Conservation (phyloP, 2,888 invertebrate genomes). For the Cylloceria caligata region DNA sequence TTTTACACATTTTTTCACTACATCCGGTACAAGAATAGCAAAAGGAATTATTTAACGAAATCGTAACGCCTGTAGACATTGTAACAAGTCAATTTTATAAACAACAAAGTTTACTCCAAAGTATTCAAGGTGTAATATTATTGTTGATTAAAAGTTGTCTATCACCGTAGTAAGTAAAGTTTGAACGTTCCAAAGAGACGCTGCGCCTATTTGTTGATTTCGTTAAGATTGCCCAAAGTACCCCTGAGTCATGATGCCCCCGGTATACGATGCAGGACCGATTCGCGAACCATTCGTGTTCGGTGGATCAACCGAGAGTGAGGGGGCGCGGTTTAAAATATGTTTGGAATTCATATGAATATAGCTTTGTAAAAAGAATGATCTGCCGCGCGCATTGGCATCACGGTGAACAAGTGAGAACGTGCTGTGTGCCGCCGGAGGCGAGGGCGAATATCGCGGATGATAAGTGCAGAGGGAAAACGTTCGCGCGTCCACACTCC, state of each 20-base stretch:
- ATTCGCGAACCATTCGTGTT: slow-evolving; percentile 2
- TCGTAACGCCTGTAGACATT: too few relatives aligned
- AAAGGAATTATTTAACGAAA: too few relatives aligned
- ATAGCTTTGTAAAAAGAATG: background rate
- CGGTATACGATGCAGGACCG: background rate
- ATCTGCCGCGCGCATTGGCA: background rate
- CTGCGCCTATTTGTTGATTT: too few relatives aligned
- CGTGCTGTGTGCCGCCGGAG: background rate
- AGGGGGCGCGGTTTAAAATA: slow-evolving; percentile 71
- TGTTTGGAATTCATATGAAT: slow-evolving; percentile 78
- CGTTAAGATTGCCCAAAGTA: background rate
- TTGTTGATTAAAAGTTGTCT: too few relatives aligned
- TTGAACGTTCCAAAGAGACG: too few relatives aligned
- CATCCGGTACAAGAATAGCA: too few relatives aligned
- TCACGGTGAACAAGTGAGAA: slow-evolving; percentile 17
- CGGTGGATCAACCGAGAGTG: background rate
- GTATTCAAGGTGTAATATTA: too few relatives aligned
- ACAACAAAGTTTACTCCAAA: too few relatives aligned
- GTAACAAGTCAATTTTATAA: too few relatives aligned
- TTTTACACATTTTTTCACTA: too few relatives aligned
- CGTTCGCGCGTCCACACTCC: slow-evolving; percentile 16
- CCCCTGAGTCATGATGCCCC: background rate
- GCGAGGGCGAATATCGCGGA: slow-evolving; percentile 11
- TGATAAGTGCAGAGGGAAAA: slow-evolving; percentile 59
- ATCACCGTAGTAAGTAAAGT: too few relatives aligned